Conservation (phyloP, 2,888 invertebrate species). For the Plagiodera versicolora region DNA sequence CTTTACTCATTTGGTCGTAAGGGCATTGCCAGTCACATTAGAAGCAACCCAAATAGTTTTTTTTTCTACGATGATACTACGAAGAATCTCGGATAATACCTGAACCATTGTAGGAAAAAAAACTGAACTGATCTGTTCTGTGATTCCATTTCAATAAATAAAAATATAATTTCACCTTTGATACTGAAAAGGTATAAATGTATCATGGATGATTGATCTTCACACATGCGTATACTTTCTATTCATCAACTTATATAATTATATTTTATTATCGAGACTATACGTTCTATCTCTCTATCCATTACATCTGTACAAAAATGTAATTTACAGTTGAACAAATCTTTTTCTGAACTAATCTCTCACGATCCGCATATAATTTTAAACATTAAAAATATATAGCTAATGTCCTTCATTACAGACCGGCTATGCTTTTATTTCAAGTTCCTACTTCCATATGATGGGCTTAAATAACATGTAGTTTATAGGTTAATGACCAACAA, state of each 20-base stretch:
- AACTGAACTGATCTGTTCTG: too few species aligned
- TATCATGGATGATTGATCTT: not conserved
- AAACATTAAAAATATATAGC: conserved; percentile 20
- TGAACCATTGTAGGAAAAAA: too few species aligned
- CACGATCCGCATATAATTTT: conserved; percentile 26
- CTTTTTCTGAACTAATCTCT: conserved; percentile 14
- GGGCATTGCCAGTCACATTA: too few species aligned
- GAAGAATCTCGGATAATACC: too few species aligned
- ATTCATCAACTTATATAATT: not conserved
- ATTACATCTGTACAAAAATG: conserved; percentile 9
- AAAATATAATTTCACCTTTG: too few species aligned
- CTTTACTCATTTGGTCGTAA: too few species aligned
- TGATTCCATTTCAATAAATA: too few species aligned
- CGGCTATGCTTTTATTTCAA: conserved; percentile 13
- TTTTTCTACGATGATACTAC: too few species aligned
- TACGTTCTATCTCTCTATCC: not conserved
- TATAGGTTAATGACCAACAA: conserved; percentile 7
- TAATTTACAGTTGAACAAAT: conserved; percentile 9
- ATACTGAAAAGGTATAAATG: too few species aligned
- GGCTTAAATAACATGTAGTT: conserved; percentile 11
- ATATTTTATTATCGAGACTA: not conserved
- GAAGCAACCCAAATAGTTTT: too few species aligned
- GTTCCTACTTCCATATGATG: conserved; percentile 3
- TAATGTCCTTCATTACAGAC: conserved; percentile 24
- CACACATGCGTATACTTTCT: not conserved